phyloP scores from a whole-genome alignment of 2,797 vertebrate genomes.

The Alfaro cultratus region DNA sequence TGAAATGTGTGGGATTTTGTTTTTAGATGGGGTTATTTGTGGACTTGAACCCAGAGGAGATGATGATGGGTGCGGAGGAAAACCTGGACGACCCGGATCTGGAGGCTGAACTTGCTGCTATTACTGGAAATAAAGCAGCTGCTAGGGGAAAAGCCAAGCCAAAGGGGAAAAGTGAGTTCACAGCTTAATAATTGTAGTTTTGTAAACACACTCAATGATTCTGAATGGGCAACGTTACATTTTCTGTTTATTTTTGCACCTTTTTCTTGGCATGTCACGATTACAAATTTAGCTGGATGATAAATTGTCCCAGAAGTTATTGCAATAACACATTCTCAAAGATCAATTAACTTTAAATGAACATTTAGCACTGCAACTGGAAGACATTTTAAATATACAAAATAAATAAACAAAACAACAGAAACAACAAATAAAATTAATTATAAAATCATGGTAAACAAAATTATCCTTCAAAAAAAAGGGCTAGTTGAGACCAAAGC shows the following conservation, averaged over 20 bases:
- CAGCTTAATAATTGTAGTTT: background rate
- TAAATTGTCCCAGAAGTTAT: no score
- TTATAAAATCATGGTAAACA: no score
- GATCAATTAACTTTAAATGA: no score
- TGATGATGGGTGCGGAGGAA: slow-evolving; percentile 83
- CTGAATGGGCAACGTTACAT: background rate
- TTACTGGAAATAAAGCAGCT: slow-evolving; percentile 84
- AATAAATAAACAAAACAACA: no score
- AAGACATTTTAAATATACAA: no score
- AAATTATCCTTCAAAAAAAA: no score
- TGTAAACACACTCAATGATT: background rate
- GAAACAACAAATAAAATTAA: no score
- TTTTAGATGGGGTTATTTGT: slow-evolving; percentile 83
- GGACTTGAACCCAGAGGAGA: slow-evolving; percentile 88
- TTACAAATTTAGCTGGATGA: no score
- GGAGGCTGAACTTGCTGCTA: slow-evolving; percentile 92
- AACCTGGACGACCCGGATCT: slow-evolving; percentile 86
- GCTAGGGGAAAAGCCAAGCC: slow-evolving; percentile 70
- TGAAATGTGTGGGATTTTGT: background rate
- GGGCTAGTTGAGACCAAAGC: no score
- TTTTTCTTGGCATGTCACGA: background rate
- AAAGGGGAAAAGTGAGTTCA: slow-evolving; percentile 85
- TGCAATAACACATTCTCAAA: no score
- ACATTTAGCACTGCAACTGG: no score
- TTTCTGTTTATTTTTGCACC: background rate